Evolutionary conservation across 2,888 invertebrate genomes (phyloP), one percentile per base, ranked within the genome.

Genomic region (Sepioteuthis lessoniana): DNA sequence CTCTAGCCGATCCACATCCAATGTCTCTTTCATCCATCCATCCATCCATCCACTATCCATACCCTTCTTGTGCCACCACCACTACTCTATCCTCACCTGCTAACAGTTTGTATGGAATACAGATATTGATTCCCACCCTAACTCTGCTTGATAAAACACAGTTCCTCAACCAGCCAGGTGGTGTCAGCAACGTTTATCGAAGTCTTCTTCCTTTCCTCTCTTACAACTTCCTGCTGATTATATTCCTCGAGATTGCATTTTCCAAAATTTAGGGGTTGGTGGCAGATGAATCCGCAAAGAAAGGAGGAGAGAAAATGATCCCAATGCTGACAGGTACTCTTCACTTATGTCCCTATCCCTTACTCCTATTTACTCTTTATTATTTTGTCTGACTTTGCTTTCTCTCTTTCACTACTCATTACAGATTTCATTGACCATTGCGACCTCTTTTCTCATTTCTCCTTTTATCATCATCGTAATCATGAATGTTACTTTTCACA

Each of bases 121-220:
- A 76, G 76, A 76, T 76, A 76, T 76, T 76, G 76, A 76, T 76
- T 76, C 76, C 76, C 35, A 76, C n/a, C 76, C 76, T 76, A 76
- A 76, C 76, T 76, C n/a, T 76, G 16, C 76, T 76, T 76, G 76
- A 35, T 76, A 76, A 76, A n/a, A 76, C 76, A 76, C 76, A 76
- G n/a, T 76, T 76, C n/a, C 76, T 76, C n/a, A 3, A 76, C 76
- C 76, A 76, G n/a, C 76, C 76, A 76, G 76, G 76, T 76, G 76
- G 76, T 76, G 76, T 16, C 76, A n/a, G 76, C 76, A 76, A 76
- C 76, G 76, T 76, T 76, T 76, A 76, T 76, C 76, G n/a, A 76
- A 76, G 76, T 76, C n/a, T 76, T 76, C 76, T 76, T 76, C 76
- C 76, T n/a, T 76, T 76, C 76, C n/a, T n/a, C 76, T n/a, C 76